Evolutionary conservation across 2,888 invertebrate species (phyloP), one percentile per base, ranked within the genome.

Genomic region (Hybos culiciformis): DNA sequence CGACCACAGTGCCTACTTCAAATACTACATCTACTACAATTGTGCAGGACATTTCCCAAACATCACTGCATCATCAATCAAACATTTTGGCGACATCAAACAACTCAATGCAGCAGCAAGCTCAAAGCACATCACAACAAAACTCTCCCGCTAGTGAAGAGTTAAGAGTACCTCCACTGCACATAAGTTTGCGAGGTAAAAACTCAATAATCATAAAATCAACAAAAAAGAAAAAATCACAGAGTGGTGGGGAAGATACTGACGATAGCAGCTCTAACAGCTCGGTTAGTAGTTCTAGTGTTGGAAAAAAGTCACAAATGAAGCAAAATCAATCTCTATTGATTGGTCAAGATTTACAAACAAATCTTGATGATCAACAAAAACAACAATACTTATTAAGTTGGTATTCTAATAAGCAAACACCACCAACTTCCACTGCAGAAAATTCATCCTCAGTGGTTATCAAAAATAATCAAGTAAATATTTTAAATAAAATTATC

Each of bases 181-280:
- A 90, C 61, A 90, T 91, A 54, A 87, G 87, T 44, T 67, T 91
- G 33, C 72, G 88, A 46, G 86, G 86, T 2, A 74, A 86, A 44
- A 87, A 86, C 61, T 84, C 85, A 1, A 85, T 85, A 32, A 85
- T 90, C 38, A 86, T 86, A 53, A 83, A 80, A 56, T 78, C 80
- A 58, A 80, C 81, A 39, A 81, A 82, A 53, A 80, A 80, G 52
- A 75, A 74, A 56, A 75, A 75, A 55, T 63, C 69, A 11, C 54
- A 54, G 21, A 62, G 61, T 47, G 66, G 66, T 70, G 52, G 62
- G 70, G 39, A 76, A 73, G 57, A 76, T 73, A 54, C 68, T 69
- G 49, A 75, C 73, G 55, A 59, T 23, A 68, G 67, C 7, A 34
- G 14, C n/a, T 26, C 19, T 12, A 39, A 9, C n/a, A 39, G 12